Base-by-base conservation (phyloP, 2,888 invertebrate genomes). In the Acrocyrtus sp. region DNA sequence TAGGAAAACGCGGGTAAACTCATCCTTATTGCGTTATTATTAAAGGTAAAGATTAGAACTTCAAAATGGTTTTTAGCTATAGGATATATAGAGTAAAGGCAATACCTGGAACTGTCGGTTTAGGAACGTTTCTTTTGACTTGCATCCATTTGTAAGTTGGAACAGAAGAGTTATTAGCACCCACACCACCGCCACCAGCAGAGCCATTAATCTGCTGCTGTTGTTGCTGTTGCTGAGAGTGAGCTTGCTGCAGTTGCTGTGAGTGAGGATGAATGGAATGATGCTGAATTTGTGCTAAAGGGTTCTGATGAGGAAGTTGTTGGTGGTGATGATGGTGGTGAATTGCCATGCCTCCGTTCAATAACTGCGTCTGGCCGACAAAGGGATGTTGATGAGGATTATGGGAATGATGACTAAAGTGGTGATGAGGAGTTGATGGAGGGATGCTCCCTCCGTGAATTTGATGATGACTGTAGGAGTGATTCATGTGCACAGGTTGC, bases 61-160 rank as follows among this genome's bases (percentile, higher is more conserved):
- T 39, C 39, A 39, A n/a, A n/a, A n/a, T n/a, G n/a, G n/a, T n/a
- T n/a, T n/a, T n/a, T n/a, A n/a, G n/a, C n/a, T n/a, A n/a, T n/a
- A n/a, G n/a, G n/a, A n/a, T n/a, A n/a, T n/a, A n/a, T n/a, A n/a
- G n/a, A 17, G 43, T 29, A 60, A 60, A 8, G 10, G 22, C 12
- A 41, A 29, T 68, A 78, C 78, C 78, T 75, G 75, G 74, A 21
- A 82, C 82, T 85, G 96, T 92, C 81, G 96, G 95, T 86, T 97
- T 97, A 57, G 96, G 95, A 80, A 95, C 93, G 85, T 96, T 96
- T 85, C 98, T 88, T 86, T 98, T 98, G 82, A 98, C 94, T 87
- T 97, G 96, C 98, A 98, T 98, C 98, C 98, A 98, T 85, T 98
- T 96, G 86, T 97, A 98, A 0, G 96, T 96, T 24, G 95, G 95